Evolutionary conservation across 2,797 vertebrate genomes (phyloP), one percentile per base, ranked within the genome.

Genomic region (Sphaeramia orbicularis): DNA sequence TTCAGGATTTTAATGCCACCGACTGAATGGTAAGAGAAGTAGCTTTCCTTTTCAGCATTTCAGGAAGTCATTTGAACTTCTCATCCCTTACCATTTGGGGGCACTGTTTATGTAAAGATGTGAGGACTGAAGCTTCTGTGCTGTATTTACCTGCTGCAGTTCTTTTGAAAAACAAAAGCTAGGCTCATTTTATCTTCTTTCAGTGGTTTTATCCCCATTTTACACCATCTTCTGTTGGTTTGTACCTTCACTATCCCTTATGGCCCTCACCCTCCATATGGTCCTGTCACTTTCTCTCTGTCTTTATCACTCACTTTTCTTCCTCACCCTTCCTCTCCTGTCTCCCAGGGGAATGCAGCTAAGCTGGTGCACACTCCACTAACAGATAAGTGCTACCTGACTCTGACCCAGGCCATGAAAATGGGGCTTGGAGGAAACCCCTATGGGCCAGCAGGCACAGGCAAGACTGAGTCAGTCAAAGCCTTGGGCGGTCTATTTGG

Each of bases 341-440:
- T 71, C n/a, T 81, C 35, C 2, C 72, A 99, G 98, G 98, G 98
- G 12, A 99, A 98, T 85, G 94, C 95, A 2, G 92, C 96, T 47
- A 99, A 97, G 82, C 93, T 99, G 87, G 98, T 99, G 66, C 97
- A 97, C 83, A 99, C 98, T 13, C 97, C 97, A 7, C 85, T 99
- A 84, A 99, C 98, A 19, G 97, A 99, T 91, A 99, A 98, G 80
- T 99, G 98, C 88, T 99, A 98, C 90, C 91, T 99, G 47, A 99
- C 98, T 15, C 95, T 99, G 66, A 99, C 96, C 71, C 98, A 99
- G 82, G 98, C 97, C 88, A 96, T 99, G 94, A 96, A 96, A 88
- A 97, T 98, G 96, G 98, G 98, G 13, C 94, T 99, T 18, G 98
- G 98, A 60, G 98, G 97, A 38, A 99, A 99, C 88, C 98, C 98